These are phyloP conservation scores for Netelia inedita DNA, from an alignment of 2,888 invertebrate species.

Conservation along the genomic window DNA sequence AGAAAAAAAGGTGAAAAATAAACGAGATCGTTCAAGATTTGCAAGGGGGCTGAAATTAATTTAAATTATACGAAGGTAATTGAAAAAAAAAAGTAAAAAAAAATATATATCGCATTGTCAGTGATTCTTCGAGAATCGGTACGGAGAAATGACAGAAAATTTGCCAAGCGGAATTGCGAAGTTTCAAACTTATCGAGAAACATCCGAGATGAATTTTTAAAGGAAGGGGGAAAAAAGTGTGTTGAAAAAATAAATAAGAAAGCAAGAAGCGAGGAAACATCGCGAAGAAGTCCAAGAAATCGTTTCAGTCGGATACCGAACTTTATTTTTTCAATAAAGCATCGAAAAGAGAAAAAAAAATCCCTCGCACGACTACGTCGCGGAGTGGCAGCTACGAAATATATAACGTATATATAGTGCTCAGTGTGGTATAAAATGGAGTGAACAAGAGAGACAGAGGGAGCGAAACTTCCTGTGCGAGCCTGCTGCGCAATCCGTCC, in stretches of 20 bases:
- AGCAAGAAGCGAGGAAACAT: neutral
- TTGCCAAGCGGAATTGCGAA: neutral
- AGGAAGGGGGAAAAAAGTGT: neutral
- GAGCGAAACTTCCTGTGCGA: neutral
- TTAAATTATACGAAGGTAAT: slow-evolving; percentile 12
- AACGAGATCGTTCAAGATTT: slow-evolving; percentile 2
- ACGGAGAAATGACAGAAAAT: neutral
- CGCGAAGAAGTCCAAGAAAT: neutral
- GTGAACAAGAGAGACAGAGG: neutral
- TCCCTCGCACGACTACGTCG: neutral
- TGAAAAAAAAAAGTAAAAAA: neutral
- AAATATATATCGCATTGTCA: neutral
- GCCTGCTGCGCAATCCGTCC: slow-evolving; percentile 4
- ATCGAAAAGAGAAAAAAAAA: neutral
- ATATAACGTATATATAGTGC: neutral
- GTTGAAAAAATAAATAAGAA: neutral
- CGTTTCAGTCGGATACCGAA: too few species aligned
- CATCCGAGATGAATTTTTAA: neutral
- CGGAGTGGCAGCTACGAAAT: neutral
- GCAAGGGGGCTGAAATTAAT: neutral
- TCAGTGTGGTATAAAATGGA: neutral
- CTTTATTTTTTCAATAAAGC: neutral
- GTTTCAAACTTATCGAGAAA: neutral
- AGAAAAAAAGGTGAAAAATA: neutral
- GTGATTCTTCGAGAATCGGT: neutral